phyloP scores from a whole-genome alignment of 2,113 vertebrate genomes.

The Symphodus melops region DNA sequence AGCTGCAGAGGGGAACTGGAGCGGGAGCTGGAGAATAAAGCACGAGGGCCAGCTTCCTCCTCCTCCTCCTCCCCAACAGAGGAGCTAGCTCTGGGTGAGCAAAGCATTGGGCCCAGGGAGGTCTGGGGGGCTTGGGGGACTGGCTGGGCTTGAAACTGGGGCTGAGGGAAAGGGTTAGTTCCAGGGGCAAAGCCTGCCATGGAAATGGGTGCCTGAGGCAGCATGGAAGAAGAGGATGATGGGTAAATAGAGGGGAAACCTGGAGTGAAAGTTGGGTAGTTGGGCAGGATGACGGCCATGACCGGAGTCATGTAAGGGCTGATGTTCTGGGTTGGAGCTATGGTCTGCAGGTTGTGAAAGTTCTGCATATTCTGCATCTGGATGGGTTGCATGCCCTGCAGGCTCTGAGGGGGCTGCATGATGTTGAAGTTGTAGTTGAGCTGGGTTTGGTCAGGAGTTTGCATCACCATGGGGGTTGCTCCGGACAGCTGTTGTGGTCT shows the following conservation, averaged over 20 bases:
- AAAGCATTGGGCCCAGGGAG: conserved; percentile 31
- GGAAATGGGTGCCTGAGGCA: conserved; percentile 57
- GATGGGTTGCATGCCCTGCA: conserved; percentile 56
- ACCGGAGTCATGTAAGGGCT: conserved; percentile 74
- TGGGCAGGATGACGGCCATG: conserved; percentile 86
- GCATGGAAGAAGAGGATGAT: conserved; percentile 25
- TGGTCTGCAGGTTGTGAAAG: conserved; percentile 57
- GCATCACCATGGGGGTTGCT: conserved; percentile 43
- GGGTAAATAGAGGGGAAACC: conserved; percentile 74
- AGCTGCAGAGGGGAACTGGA: conserved; percentile 91
- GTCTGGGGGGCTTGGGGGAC: conserved; percentile 7
- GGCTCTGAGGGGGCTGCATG: conserved; percentile 60
- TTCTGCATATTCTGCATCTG: conserved; percentile 68
- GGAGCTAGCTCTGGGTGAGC: conserved; percentile 61
- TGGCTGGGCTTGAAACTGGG: conserved; percentile 53
- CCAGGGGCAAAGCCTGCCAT: conserved; percentile 50
- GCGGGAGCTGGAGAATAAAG: conserved; percentile 81
- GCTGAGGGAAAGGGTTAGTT: conserved; percentile 54
- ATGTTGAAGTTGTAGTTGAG: conserved; percentile 63
- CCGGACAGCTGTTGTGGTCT: conserved; percentile 48
- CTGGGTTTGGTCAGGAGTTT: conserved; percentile 65
- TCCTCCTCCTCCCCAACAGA: conserved; percentile 69
- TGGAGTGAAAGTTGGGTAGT: conserved; percentile 70
- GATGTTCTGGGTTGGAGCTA: conserved; percentile 63
- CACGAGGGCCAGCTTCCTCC: conserved; percentile 53